A percentile compares a stretch with the other conserved stretches of the same genome.
Evolutionary conservation across 1,140 invertebrate species (phyloP).

Genomic region (Cepaea nemoralis): DNA sequence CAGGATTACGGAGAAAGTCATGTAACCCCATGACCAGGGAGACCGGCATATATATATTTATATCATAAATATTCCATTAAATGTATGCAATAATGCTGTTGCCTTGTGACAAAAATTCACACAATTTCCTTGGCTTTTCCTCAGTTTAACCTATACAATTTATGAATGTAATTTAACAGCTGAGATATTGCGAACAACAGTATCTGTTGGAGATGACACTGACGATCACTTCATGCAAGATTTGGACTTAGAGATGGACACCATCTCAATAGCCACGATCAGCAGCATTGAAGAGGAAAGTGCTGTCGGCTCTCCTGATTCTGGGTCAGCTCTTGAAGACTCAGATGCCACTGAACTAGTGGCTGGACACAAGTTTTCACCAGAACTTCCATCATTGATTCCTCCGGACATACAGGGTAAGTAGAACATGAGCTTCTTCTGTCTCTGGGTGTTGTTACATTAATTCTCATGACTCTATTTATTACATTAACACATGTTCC

Average conservation of each 20-base stretch:
- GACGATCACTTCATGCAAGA: neutral
- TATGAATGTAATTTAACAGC: too few relatives aligned
- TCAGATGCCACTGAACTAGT: neutral
- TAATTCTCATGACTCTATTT: too few relatives aligned
- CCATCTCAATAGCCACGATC: constrained; percentile 34
- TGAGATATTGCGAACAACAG: neutral
- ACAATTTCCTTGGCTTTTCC: too few relatives aligned
- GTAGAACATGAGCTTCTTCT: neutral
- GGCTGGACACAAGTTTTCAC: neutral
- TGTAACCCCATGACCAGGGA: too few relatives aligned
- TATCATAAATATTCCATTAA: too few relatives aligned
- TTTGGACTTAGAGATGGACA: constrained; percentile 31
- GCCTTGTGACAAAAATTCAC: too few relatives aligned
- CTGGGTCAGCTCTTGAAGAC: neutral
- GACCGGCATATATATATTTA: too few relatives aligned
- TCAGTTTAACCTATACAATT: too few relatives aligned
- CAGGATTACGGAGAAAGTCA: too few relatives aligned
- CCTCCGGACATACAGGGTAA: neutral
- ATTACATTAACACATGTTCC: too few relatives aligned
- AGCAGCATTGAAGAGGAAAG: constrained; percentile 46
- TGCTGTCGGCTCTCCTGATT: neutral
- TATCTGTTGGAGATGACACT: constrained; percentile 14
- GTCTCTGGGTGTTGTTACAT: too few relatives aligned
- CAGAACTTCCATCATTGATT: neutral
- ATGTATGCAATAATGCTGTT: too few relatives aligned